These are phyloP conservation scores for Etheostoma perlongum DNA, from an alignment of 2,797 vertebrate genomes.

Conservation along the genomic window DNA sequence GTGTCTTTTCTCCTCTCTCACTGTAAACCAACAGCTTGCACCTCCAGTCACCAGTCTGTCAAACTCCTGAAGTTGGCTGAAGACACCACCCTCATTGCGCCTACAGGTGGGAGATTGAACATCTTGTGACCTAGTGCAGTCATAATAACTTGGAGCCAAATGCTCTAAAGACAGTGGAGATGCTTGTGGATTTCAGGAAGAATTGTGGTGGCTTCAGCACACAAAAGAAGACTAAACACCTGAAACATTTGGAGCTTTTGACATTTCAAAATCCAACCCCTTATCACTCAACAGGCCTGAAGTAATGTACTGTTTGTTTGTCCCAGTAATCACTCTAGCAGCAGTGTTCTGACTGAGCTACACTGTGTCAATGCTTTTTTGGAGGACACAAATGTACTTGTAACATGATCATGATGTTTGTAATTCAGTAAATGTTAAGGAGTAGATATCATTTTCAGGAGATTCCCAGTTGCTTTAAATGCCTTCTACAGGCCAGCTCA, in stretches of 20 bases:
- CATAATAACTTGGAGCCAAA: no score
- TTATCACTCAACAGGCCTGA: neutral
- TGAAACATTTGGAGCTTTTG: neutral
- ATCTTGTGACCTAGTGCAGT: no score
- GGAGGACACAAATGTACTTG: neutral
- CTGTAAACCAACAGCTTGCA: no score
- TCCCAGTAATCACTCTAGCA: neutral
- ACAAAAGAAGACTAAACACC: neutral
- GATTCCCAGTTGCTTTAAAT: neutral
- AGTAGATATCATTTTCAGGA: neutral
- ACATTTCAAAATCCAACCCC: neutral
- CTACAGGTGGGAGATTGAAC: no score
- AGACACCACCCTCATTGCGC: no score
- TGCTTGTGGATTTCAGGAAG: no score
- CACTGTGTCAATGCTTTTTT: neutral
- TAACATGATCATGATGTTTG: constrained; percentile 13
- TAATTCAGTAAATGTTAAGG: neutral
- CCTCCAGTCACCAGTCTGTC: no score
- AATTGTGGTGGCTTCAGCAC: neutral
- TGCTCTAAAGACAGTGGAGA: no score
- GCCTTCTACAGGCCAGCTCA: constrained; percentile 28
- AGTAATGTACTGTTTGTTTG: neutral
- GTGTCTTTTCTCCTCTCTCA: no score
- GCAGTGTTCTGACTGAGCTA: neutral
- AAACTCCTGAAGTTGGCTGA: no score